A percentile compares a stretch with the other conserved stretches of the same genome.
Evolutionary conservation across 2,888 invertebrate genomes (phyloP).

Genomic region (Dasypogon diadema): DNA sequence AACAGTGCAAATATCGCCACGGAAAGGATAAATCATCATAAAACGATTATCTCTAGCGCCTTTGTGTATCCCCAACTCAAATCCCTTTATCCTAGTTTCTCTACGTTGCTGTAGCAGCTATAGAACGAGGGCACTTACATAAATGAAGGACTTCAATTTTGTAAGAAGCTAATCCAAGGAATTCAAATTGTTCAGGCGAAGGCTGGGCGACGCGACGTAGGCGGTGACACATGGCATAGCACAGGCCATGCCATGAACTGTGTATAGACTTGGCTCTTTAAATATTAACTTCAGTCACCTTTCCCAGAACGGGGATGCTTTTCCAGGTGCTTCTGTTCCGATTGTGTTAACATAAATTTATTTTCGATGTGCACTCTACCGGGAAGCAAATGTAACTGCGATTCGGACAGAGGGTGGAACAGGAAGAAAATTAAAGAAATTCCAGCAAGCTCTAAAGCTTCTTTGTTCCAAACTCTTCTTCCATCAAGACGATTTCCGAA

Average conservation of each 20-base stretch:
- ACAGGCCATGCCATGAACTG: not conserved
- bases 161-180: slow-evolving; percentile 32
- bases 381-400: not conserved
- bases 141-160: slow-evolving; percentile 45
- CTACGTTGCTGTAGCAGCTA: not conserved
- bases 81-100: slow-evolving; percentile 47
- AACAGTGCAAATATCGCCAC: slow-evolving; percentile 36
- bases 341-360: slow-evolving; percentile 5
- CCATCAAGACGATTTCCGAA: not conserved
- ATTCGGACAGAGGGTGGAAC: not conserved
- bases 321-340: not conserved
- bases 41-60: slow-evolving; percentile 51
- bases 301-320: not conserved
- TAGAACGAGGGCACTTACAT: slow-evolving; percentile 26
- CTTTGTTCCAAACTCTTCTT: not conserved
- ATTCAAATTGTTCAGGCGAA: slow-evolving; percentile 13
- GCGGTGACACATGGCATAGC: not conserved
- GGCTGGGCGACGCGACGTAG: not conserved
- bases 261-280: not conserved
- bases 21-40: slow-evolving; percentile 52
- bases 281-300: slow-evolving; percentile 34
- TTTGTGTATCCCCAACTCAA: slow-evolving; percentile 40
- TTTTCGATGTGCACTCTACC: not conserved
- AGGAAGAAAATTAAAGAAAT: slow-evolving; percentile 32
- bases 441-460: not conserved